Base-by-base conservation (phyloP, 2,797 vertebrate genomes). In the Pipistrellus kuhlii region DNA sequence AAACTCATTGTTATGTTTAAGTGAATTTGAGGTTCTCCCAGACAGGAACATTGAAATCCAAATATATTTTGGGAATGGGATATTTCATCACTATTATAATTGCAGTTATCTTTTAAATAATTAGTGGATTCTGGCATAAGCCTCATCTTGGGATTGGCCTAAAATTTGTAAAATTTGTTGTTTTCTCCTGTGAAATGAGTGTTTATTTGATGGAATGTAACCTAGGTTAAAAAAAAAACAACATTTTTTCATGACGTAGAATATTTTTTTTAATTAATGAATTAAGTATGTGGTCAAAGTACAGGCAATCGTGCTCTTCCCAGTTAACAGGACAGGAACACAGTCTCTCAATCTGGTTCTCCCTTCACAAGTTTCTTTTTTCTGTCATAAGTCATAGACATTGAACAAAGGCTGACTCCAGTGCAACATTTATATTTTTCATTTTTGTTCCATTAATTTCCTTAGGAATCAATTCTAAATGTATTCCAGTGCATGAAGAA, bases 401-500 rank as follows among this genome's bases (percentile, higher is more conserved):
- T 73, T 78, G 57, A 90, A 85, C 51, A 82, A 93, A 85, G 76
- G 46, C 53, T 53, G 88, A 25, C 14, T 35, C 13, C 9, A 94
- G 41, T 12, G 76, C 12, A 80, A 85, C n/a, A 30, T n/a, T 89
- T 46, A 32, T 30, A 35, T 53, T 69, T 93, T 94, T 88, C 15
- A 82, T 46, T 66, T 85, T 88, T 57, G 8, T 89, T 68, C 32
- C 10, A 55, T 73, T 96, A 21, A 88, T 93, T 90, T 88, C 41
- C 57, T 89, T 66, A 77, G 32, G 32, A 57, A 72, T 55, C 15
- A 80, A 9, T 82, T 90, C 23, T 72, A 90, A 85, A 78, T 77
- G 48, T 68, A 85, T 89, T 64, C 55, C 5, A 69, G 41, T 35
- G 51, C 14, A 83, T 46, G n/a, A 81, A 59, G 66, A 95, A 82